Evolutionary conservation across 2,888 invertebrate genomes (phyloP), one percentile per base, ranked within the genome.

Genomic region (Xanthorhoe spadicearia): DNA sequence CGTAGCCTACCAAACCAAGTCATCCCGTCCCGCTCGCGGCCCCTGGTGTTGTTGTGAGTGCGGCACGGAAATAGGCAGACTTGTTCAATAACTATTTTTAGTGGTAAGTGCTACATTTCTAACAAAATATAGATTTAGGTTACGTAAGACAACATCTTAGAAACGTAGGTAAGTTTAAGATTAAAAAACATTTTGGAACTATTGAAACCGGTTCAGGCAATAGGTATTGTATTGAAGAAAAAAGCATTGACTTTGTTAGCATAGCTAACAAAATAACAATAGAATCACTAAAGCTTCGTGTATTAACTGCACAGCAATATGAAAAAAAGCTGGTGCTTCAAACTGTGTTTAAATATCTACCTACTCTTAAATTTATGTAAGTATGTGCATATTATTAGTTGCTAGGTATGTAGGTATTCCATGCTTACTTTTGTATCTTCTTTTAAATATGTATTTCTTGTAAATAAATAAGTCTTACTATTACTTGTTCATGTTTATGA

Each of bases 11-110:
- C 6, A 5, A 32, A 32, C 8, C 32, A 32, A 32, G 1, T 43
- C 38, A 43, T 43, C 38, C 38, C 10, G 38, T 43, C 13, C 38
- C 38, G 38, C 13, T 13, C 38, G 3, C 38, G 13, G 38, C 38
- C 13, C 38, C 38, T 13, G 38, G 38, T 43, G 13, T 13, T 43
- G 38, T 52, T 32, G 8, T 52, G 13, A 10, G 51, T 32, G 52
- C 28, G n/a, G 52, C 13, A 52, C 32, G 15, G 28, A 52, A 52
- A 52, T 52, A 52, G 52, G n/a, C 28, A 43, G 38, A 13, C 38
- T 13, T 0, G 13, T 13, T 52, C 28, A 28, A 28, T 15, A 52
- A 32, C 52, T 52, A 52, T 32, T 32, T 51, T 52, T 32, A 52
- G 52, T 32, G 52, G 52, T 52, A 52, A 52, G 52, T 32, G 7